These are phyloP conservation scores for Drosophila robusta DNA, from an alignment of 2,888 invertebrate genomes.

Conservation along the genomic window DNA sequence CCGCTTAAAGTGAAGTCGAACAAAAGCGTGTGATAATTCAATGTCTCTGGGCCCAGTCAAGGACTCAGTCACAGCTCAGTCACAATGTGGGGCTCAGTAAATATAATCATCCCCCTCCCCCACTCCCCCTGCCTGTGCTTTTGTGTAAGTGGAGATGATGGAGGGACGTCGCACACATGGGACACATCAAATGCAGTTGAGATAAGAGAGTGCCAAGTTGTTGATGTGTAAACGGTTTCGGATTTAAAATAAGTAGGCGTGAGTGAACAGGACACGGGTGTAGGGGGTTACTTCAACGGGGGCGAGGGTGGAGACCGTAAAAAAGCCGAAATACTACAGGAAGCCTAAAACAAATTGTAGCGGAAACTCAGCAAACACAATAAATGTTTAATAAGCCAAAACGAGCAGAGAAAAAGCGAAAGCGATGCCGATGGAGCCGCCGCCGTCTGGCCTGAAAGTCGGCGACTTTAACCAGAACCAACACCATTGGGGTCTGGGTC, in stretches of 20 bases:
- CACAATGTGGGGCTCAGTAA: conserved; percentile 10
- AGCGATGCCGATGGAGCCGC: conserved; percentile 11
- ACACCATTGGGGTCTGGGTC: not conserved
- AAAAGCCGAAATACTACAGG: conserved; percentile 49
- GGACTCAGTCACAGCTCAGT: conserved; percentile 5
- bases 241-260: conserved; percentile 66
- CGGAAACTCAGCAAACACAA: conserved; percentile 77
- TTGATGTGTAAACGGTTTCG: conserved; percentile 70
- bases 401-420: conserved; percentile 53
- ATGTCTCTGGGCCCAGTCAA: conserved; percentile 12
- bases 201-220: conserved; percentile 70
- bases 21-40: conserved; percentile 34
- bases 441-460: conserved; percentile 14
- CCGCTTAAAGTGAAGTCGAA: conserved; percentile 7
- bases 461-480: not conserved
- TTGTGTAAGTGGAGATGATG: conserved; percentile 52
- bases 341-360: conserved; percentile 75
- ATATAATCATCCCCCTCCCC: conserved; percentile 6
- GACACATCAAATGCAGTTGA: conserved; percentile 64
- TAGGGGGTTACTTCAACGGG: not conserved
- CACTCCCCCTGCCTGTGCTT: conserved; percentile 17
- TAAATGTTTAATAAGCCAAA: conserved; percentile 79
- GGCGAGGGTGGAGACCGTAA: not conserved
- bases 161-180: conserved; percentile 45
- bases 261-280: conserved; percentile 25